Percentiles rank a stretch among this genome's conserved stretches.
These are phyloP conservation scores for Monopterus albus DNA, from an alignment of 2,113 vertebrate species.

Conservation along the genomic window DNA sequence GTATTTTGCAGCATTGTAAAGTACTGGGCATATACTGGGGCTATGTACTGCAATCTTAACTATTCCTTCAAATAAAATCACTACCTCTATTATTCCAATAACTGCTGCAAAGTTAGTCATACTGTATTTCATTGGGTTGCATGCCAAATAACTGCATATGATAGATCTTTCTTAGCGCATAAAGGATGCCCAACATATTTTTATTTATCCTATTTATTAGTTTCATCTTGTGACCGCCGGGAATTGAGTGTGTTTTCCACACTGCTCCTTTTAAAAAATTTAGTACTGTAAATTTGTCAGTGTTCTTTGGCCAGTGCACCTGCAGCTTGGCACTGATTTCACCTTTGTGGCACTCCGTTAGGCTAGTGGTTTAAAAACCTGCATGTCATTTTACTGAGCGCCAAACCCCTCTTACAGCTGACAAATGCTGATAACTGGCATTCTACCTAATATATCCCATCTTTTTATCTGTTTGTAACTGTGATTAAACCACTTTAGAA, in stretches of 20 bases:
- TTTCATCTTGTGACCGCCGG: background rate
- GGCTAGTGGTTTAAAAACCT: background rate
- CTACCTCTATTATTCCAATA: background rate
- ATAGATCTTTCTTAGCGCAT: background rate
- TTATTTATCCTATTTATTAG: background rate
- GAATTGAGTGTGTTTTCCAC: background rate
- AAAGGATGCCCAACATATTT: background rate
- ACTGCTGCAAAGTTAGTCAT: background rate
- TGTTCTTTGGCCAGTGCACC: conserved; percentile 5
- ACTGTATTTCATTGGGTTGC: background rate
- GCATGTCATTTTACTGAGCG: background rate
- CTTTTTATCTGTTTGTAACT: conserved; percentile 10
- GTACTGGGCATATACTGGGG: background rate
- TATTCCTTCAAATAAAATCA: background rate
- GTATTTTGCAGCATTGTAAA: background rate
- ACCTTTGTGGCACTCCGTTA: background rate
- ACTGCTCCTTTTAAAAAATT: background rate
- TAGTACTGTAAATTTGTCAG: background rate
- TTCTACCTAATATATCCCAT: background rate
- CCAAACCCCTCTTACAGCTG: background rate
- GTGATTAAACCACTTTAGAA: conserved; percentile 2
- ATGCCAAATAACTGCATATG: background rate
- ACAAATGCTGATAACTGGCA: conserved; percentile 5
- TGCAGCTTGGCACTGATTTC: conserved; percentile 1
- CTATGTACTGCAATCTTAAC: background rate